phyloP scores from a whole-genome alignment of 2,113 vertebrate species.

The Felis catus region F.catus_Fca126_mat1.0 CM031414.1:74783001-74783500 shows the following conservation, averaged over 20 bases:
- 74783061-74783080: no score
- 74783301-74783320: neutral
- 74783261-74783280: neutral
- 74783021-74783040: no score
- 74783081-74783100: no score
- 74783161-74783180: accelerated
- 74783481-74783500: neutral
- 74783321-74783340: neutral
- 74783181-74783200: neutral
- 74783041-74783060: no score
- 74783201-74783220: neutral
- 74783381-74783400: neutral
- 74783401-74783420: neutral
- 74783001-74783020: no score
- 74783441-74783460: neutral
- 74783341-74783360: neutral
- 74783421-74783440: neutral
- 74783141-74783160: neutral
- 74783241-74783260: neutral
- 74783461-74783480: neutral
- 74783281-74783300: neutral
- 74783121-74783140: no score
- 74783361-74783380: neutral
- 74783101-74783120: no score
- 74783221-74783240: neutral